Base-by-base conservation (phyloP, 1,140 invertebrate genomes). In the Ganaspis sp. region DNA sequence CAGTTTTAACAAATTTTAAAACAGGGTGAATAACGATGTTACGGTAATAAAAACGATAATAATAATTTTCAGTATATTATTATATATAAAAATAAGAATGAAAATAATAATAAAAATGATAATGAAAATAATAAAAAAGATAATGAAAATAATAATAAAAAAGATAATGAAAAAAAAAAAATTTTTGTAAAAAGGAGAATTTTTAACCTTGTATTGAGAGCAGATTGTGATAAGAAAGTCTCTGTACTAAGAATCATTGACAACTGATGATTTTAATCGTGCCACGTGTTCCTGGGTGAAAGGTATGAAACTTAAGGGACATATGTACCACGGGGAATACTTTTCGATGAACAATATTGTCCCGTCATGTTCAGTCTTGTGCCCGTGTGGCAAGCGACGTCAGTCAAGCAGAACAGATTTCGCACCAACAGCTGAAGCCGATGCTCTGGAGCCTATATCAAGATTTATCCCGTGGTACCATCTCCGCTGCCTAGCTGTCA, bases 401-500 rank as follows among this genome's bases (percentile, higher is more conserved):
- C 74, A 54, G 34, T 74, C 80, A 77, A 73, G 80, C 69, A 73
- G 76, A 70, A 73, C 53, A 42, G 37, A 78, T 76, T 75, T 54
- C 69, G 64, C 40, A 72, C 69, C 42, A 73, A 72, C 73, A 77
- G 74, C 75, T 77, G 76, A 77, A 84, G 75, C 79, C 72, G 79
- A 74, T 64, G 21, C 40, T 74, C 79, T 37, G 23, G 19, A 23
- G 37, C 73, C 73, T 72, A n/a, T n/a, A 72, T 71, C 38, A 83
- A 72, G 72, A 84, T 81, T 83, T 84, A 85, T 84, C 77, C 80
- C 75, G 75, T 73, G 72, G 76, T 64, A 29, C 23, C 78, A 84
- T 79, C 83, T 84, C 74, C 74, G 54, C 76, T 82, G 83, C 83
- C 82, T 84, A 78, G 81, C 83, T 85, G 83, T 85, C 83, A 83